A percentile compares a stretch with the other conserved stretches of the same genome.
These are phyloP conservation scores for Ylistrum balloti DNA, from an alignment of 1,140 invertebrate genomes.

Conservation along the genomic window DNA sequence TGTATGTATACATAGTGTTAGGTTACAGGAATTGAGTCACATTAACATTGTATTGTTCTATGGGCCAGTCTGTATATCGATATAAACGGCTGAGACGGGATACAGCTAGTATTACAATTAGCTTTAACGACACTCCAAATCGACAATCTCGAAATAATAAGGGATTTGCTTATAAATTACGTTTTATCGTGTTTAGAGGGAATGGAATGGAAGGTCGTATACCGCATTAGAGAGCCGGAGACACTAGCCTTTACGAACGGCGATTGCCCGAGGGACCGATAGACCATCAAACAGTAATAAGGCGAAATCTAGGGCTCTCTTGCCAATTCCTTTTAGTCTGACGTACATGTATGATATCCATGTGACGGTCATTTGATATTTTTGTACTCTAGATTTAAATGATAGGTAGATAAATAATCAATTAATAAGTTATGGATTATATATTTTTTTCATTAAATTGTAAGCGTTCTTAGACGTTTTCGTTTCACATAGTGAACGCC, in stretches of 20 bases:
- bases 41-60: background rate
- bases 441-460: no score
- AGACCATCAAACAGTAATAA: background rate
- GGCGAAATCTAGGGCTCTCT: background rate
- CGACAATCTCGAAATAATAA: background rate
- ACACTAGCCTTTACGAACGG: background rate
- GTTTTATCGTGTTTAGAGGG: background rate
- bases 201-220: background rate
- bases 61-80: background rate
- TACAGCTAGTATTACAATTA: background rate
- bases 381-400: background rate
- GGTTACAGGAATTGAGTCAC: background rate
- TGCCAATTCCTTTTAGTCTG: background rate
- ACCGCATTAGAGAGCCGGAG: background rate
- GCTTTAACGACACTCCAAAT: conserved; percentile 27
- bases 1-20: background rate
- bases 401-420: no score
- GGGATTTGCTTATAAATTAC: conserved; percentile 39
- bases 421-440: no score
- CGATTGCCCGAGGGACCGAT: background rate
- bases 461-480: no score
- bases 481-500: no score
- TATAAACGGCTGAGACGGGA: background rate
- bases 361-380: background rate
- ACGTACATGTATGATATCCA: background rate